Base-by-base conservation (phyloP, 2,113 vertebrate genomes). In the Brienomyrus brachyistius region DNA sequence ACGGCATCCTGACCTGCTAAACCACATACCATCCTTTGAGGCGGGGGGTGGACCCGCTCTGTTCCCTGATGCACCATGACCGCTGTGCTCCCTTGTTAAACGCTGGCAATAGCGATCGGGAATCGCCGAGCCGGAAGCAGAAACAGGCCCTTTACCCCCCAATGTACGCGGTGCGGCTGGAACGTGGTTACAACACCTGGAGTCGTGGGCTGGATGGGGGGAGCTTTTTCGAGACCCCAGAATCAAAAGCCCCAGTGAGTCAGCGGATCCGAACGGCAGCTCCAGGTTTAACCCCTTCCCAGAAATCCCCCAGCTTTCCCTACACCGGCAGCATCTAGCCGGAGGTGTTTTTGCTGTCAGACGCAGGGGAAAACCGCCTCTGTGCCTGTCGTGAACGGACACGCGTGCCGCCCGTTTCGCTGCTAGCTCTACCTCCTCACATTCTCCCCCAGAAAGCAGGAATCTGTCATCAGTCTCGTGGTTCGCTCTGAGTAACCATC, bases 191-290 rank as follows among this genome's bases (percentile, higher is more conserved):
- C 91, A 92, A 87, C 70, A 91, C 88, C 70, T 88, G 92, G 92
- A 92, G 92, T 89, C 86, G 40, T 15, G 74, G 86, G 86, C 43
- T 43, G 62, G 59, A 91, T 83, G 91, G 80, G 56, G 89, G 90
- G 91, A 89, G 90, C 89, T 92, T 92, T 88, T 91, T 89, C 91
- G 86, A 88, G 70, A 88, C 77, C 83, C 89, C 85, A 80, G 54
- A 54, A 90, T 74, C 88, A 92, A 84, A 48, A 91, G 88, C 70
- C 85, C 35, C 31, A 80, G 89, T 93, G 93, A 93, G 80, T 94
- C 93, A 94, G 50, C 17, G 88, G 54, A 50, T 91, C 85, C 4
- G 27, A 86, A 90, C 43, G 88, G 86, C 56, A 77, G 80, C 80
- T 91, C 83, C 45, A 56, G 70, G 31, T 45, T 91, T 90, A 86